A percentile compares a stretch with the other conserved stretches of the same genome.
phyloP scores from a whole-genome alignment of 2,797 vertebrate species.

The Chanos chanos region DNA sequence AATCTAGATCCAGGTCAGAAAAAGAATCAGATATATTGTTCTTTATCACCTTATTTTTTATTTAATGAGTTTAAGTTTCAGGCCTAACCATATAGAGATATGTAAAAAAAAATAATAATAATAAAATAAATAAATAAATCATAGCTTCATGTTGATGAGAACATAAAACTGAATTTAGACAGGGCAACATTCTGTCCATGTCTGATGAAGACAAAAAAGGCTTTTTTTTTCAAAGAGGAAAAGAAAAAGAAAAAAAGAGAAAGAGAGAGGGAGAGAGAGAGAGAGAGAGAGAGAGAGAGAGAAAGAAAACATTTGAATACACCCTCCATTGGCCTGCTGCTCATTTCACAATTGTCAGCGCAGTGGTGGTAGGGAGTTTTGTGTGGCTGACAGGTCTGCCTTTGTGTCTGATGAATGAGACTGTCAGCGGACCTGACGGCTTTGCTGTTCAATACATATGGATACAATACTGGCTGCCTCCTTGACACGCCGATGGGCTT shows the following conservation, averaged over 20 bases:
- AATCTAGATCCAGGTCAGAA: no score
- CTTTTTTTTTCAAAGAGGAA: constrained; percentile 4
- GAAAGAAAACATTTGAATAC: constrained; percentile 71
- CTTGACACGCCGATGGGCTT: constrained; percentile 74
- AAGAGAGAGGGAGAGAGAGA: constrained; percentile 13
- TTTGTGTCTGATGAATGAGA: constrained; percentile 80
- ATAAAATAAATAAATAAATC: no score
- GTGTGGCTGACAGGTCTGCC: constrained; percentile 73
- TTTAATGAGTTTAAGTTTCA: no score
- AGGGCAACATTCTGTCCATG: no score
- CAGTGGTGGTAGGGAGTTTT: constrained; percentile 50
- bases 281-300: constrained; percentile 48
- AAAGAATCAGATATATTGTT: no score
- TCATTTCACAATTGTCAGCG: constrained; percentile 73
- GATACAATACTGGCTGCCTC: constrained; percentile 76
- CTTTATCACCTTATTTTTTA: no score
- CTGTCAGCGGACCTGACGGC: constrained; percentile 75
- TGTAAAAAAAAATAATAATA: no score
- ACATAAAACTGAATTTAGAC: no score
- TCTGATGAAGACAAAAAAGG: no score
- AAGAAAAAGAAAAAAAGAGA: background rate
- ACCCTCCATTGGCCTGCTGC: constrained; percentile 63
- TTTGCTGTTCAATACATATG: constrained; percentile 78
- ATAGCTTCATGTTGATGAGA: no score
- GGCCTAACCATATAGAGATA: no score